These are phyloP conservation scores for Carcharodon carcharias DNA, from an alignment of 2,797 vertebrate species.

Conservation along the genomic window DNA sequence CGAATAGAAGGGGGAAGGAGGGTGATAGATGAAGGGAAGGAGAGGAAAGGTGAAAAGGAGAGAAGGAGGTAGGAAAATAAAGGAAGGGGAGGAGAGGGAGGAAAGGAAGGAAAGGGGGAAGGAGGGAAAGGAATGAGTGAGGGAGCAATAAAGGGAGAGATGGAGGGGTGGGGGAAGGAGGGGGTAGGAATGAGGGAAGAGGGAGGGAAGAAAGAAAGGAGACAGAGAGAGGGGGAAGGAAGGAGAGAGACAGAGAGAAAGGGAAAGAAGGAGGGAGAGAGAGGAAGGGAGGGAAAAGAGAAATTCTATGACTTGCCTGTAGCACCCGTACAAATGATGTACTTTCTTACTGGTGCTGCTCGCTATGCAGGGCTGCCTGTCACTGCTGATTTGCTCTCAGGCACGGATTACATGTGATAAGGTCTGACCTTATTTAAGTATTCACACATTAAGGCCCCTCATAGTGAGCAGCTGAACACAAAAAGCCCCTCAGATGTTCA, in stretches of 20 bases:
- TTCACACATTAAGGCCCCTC: constrained; percentile 65
- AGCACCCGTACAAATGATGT: constrained; percentile 54
- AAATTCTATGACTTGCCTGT: constrained; percentile 50
- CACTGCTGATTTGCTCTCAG: constrained; percentile 60
- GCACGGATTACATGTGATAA: constrained; percentile 66
- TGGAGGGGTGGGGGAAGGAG: too few relatives aligned
- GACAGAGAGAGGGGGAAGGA: not conserved
- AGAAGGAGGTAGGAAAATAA: not conserved
- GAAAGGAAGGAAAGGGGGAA: constrained; percentile 34
- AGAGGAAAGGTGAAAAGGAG: not conserved
- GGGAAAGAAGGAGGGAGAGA: not conserved
- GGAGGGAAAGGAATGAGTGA: too few relatives aligned
- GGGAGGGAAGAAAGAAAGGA: rapidly evolving
- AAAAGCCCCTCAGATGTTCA: constrained; percentile 75
- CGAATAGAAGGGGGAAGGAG: too few relatives aligned
- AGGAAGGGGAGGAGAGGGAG: not conserved
- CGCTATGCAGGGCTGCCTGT: constrained; percentile 49
- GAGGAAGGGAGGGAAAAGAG: constrained; percentile 26
- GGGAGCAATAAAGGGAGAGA: rapidly evolving
- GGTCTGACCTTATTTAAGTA: constrained; percentile 65
- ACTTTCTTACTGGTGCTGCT: constrained; percentile 53
- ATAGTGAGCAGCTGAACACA: constrained; percentile 72
- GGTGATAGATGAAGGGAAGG: not conserved
- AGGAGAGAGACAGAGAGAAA: too few relatives aligned
- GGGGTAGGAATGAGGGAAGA: not conserved